Base-by-base conservation (phyloP, 2,797 vertebrate genomes). In the Varecia variegata region DNA sequence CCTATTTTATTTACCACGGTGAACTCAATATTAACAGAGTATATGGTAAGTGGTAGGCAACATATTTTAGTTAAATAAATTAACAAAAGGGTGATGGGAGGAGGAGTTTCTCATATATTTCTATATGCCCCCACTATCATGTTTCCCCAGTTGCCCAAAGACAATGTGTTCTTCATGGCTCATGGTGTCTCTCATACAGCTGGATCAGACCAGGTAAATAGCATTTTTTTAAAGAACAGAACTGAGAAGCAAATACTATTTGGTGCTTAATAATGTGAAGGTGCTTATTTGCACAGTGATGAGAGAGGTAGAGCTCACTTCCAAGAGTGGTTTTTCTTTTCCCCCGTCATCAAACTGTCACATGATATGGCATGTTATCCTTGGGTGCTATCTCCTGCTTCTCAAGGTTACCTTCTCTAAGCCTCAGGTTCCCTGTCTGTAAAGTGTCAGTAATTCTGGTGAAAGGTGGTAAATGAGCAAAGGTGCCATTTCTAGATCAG, bases 1-100 rank as follows among this genome's bases (percentile, higher is more conserved):
- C 27, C 18, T 38, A 15, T 65, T 94, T n/a, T 67, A 47, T 54
- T 96, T 7, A 74, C 27, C 47, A 80, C 11, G 23, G 25, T 18
- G 54, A 94, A 25, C 13, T 73, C 43, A 60, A 35, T 50, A 54
- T 77, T 47, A 71, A 32, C 35, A 68, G 47, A 67, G 25, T 27
- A 54, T 32, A 73, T 25, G 32, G 27, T 70, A 40, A 68, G 17
- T 67, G 54, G 12, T 47, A 60, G 67, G 23, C 15, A 68, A 80
- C 18, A 84, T 14, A 76, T 50, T 84, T 87, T 43, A 35, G n/a
- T 67, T 83, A 86, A 65, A 96, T 58, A 73, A 60, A 83, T 43
- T 83, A 35, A 80, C 23, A 27, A 5, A 56, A 47, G 21, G 7
- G 8, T 35, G 3, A 88, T 45, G 40, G 27, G 3, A 77, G 38